A percentile compares a stretch with the other conserved stretches of the same genome.
Evolutionary conservation across 2,888 invertebrate species (phyloP).

Genomic region (Pediacus dermestoides): DNA sequence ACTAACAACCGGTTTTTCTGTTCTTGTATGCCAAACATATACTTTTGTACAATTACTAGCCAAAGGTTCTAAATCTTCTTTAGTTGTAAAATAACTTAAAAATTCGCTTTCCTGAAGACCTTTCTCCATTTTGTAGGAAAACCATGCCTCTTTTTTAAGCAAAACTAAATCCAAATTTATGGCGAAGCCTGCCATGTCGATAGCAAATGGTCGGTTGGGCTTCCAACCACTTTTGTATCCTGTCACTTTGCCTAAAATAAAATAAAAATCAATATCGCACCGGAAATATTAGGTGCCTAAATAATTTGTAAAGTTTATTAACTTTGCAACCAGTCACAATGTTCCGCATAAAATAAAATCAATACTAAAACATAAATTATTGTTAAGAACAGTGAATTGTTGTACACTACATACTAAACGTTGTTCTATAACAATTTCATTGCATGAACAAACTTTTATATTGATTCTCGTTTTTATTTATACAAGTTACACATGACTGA

Average conservation of each 20-base stretch:
- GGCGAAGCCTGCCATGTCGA: conserved; percentile 98
- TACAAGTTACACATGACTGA: too few relatives aligned
- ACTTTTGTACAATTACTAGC: conserved; percentile 91
- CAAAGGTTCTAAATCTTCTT: conserved; percentile 80
- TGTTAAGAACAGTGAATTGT: too few relatives aligned
- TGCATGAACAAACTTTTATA: too few relatives aligned
- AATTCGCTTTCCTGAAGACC: conserved; percentile 90
- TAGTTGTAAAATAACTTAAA: conserved; percentile 67
- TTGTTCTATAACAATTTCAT: too few relatives aligned
- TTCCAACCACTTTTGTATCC: conserved; percentile 80
- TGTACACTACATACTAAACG: too few relatives aligned
- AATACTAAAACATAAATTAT: too few relatives aligned
- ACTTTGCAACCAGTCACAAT: too few relatives aligned
- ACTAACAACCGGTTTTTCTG: conserved; percentile 78
- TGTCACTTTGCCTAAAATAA: conserved; percentile 57
- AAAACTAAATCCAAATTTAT: conserved; percentile 75
- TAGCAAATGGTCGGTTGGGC: conserved; percentile 87
- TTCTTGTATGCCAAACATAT: conserved; percentile 98
- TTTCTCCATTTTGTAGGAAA: conserved; percentile 80
- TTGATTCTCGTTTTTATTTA: too few relatives aligned
- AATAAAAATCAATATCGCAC: too few relatives aligned
- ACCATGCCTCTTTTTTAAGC: conserved; percentile 67
- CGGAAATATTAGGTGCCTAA: too few relatives aligned
- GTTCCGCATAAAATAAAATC: too few relatives aligned
- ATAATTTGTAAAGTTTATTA: too few relatives aligned